Conservation (phyloP, 1,140 invertebrate genomes). For the Anoplophora glabripennis region DNA sequence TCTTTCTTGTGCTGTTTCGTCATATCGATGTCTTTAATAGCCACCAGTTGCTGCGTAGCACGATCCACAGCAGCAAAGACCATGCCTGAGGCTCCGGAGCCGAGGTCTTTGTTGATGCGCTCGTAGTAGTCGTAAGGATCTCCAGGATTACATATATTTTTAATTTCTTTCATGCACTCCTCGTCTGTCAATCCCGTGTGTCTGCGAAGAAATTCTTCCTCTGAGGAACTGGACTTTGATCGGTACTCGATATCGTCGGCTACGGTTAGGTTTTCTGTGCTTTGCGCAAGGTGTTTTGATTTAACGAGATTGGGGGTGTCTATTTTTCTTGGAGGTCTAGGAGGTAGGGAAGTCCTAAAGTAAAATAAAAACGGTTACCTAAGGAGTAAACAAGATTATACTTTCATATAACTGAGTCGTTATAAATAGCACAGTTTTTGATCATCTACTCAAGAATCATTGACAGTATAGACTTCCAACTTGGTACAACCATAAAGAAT, state of each 20-base stretch:
- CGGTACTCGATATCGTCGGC: conserved; percentile 42
- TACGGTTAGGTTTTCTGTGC: conserved; percentile 36
- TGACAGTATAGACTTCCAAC: too few species aligned
- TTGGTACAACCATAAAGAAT: too few species aligned
- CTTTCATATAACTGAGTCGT: too few species aligned
- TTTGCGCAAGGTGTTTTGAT: conserved; percentile 38
- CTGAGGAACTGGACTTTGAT: conserved; percentile 15
- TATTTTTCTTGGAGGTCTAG: conserved; percentile 27
- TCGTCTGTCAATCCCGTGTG: conserved; percentile 62
- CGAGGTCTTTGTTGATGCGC: conserved; percentile 77
- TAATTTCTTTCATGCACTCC: conserved; percentile 81
- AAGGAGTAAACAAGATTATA: too few species aligned
- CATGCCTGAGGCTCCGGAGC: conserved; percentile 84
- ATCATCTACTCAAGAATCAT: too few species aligned
- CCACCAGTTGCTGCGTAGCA: conserved; percentile 75
- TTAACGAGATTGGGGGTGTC: conserved; percentile 28
- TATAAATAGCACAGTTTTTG: too few species aligned
- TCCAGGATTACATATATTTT: conserved; percentile 70
- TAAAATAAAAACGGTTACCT: too few species aligned
- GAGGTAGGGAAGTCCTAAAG: conserved; percentile 9
- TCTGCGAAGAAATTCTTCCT: conserved; percentile 31
- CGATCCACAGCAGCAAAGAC: conserved; percentile 88
- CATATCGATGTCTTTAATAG: conserved; percentile 95
- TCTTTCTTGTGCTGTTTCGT: conserved; percentile 92
- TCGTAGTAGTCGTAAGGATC: conserved; percentile 80